phyloP scores from a whole-genome alignment of 1,140 invertebrate species.

The Drosophila truncata region DNA sequence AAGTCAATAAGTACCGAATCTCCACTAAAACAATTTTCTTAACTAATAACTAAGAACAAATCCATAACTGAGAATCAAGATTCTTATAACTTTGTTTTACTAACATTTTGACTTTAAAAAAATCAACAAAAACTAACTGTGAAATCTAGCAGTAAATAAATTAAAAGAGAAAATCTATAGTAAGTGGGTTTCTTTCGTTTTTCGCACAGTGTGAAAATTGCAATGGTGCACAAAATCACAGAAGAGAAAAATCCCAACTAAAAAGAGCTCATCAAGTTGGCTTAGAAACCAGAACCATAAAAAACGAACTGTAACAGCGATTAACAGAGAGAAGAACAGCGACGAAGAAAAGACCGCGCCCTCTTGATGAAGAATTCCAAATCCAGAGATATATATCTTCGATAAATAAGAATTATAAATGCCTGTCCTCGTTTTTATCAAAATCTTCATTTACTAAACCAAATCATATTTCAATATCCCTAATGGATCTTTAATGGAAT shows the following conservation, averaged over 20 bases:
- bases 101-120: neutral
- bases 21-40: neutral
- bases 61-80: no score
- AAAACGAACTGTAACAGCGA: constrained; percentile 13
- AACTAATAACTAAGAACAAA: no score
- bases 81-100: neutral
- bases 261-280: constrained; percentile 20
- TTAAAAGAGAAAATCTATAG: neutral
- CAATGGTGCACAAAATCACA: constrained; percentile 9
- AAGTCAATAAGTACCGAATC: no score
- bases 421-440: constrained; percentile 1
- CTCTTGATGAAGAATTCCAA: neutral
- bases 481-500: constrained; percentile 49
- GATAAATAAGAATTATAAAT: neutral
- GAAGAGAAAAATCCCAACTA: neutral
- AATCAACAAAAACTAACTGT: neutral
- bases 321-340: constrained; percentile 4
- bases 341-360: neutral
- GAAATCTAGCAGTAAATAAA: no score
- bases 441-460: constrained; percentile 25
- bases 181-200: neutral
- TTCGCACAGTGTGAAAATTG: constrained; percentile 15
- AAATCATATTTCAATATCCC: constrained; percentile 49
- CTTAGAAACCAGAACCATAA: constrained; percentile 11
- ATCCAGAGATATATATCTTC: neutral